Base-by-base conservation (phyloP, 2,113 vertebrate genomes). In the Calyptomena viridis region DNA sequence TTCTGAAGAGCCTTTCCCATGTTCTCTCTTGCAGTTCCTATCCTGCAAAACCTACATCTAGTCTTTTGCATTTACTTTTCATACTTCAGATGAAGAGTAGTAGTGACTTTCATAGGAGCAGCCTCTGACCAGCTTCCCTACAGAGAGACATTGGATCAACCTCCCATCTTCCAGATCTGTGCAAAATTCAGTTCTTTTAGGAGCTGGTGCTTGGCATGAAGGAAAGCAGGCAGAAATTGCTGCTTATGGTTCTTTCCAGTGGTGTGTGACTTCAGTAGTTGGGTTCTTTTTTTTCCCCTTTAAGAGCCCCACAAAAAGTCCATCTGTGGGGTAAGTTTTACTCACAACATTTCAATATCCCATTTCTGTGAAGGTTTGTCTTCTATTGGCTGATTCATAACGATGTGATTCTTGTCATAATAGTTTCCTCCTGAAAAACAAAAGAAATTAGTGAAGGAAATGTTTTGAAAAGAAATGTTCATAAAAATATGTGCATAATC, bases 331-430 rank as follows among this genome's bases (percentile, higher is more conserved):
- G 44, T 75, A 64, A 47, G 52, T 63, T 68, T 59, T 76, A 56
- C 74, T 98, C 97, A 98, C 63, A 98, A 6, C 91, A 98, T 97
- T 95, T 98, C 98, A 93, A 98, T 97, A 53, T 98, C 98, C 98
- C 98, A 98, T 81, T 97, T 98, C 93, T 98, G 98, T 67, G 98
- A 98, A 30, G n/a, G 75, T 91, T 95, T 96, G 95, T 89, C 87
- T 3, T 97, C 96, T 58, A 33, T 40, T 4, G 73, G 76, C 28
- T 94, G 87, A 89, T 98, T 98, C 96, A 98, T 94, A 84, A 98
- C 81, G 64, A 98, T 75, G 35, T 98, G 96, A 69, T 98, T 98
- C 94, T 97, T 98, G 93, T 98, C 98, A 63, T 97, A 98, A 60
- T 98, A 97, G 88, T 96, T 97, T 93, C 98, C 98, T 94, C 98